These are phyloP conservation scores for Noturus placidus DNA, from an alignment of 2,113 vertebrate species.

Conservation along the genomic window DNA sequence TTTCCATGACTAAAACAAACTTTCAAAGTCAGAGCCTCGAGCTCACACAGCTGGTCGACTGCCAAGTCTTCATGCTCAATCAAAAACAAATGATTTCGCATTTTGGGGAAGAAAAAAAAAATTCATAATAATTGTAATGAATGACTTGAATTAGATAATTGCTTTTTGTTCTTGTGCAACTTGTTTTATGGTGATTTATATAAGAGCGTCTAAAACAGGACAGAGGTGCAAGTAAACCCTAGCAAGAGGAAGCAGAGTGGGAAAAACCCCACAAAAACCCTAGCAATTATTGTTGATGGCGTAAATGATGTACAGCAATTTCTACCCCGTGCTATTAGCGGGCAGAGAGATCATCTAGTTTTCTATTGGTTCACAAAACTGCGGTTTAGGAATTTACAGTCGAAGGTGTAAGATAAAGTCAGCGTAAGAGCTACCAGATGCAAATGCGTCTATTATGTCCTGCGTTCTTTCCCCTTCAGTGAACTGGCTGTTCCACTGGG, in stretches of 20 bases:
- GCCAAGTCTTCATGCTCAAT: background rate
- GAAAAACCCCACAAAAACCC: background rate
- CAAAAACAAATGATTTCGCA: background rate
- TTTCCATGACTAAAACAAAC: background rate
- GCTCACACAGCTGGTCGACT: background rate
- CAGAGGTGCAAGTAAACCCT: background rate
- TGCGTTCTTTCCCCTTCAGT: background rate
- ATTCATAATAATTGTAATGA: background rate
- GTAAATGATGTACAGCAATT: background rate
- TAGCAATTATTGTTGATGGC: background rate
- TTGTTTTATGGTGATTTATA: background rate
- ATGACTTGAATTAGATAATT: background rate
- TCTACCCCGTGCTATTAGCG: background rate
- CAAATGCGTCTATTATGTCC: background rate
- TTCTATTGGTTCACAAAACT: background rate
- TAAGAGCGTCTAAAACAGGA: background rate
- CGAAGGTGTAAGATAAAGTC: background rate
- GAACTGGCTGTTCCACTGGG: background rate
- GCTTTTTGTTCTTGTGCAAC: background rate
- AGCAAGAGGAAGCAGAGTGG: background rate
- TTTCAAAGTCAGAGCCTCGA: background rate
- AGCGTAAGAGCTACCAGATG: background rate
- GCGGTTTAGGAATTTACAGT: background rate
- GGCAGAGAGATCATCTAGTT: background rate
- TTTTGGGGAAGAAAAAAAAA: background rate